Evolutionary conservation across 2,888 invertebrate species (phyloP).

Genomic region (Miltochrista miniata): DNA sequence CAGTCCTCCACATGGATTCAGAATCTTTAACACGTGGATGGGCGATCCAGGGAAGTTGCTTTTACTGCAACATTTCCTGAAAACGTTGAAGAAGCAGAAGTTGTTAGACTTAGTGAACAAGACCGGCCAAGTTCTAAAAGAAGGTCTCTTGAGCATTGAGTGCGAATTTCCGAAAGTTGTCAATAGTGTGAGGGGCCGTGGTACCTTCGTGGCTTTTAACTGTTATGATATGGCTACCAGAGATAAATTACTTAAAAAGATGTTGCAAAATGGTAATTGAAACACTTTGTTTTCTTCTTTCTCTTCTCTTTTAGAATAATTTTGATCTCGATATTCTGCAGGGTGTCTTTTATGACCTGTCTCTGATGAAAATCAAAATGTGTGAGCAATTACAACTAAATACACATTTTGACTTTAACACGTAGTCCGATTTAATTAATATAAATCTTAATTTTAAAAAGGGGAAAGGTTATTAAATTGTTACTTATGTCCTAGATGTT

Average conservation of each 20-base stretch:
- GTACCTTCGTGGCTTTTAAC: slow-evolving; percentile 94
- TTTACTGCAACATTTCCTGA: slow-evolving; percentile 91
- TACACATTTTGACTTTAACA: too few species aligned
- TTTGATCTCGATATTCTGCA: too few species aligned
- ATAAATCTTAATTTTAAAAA: too few species aligned
- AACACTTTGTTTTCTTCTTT: slow-evolving; percentile 17
- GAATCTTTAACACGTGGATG: slow-evolving; percentile 99
- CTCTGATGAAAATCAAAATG: too few species aligned
- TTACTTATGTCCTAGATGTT: too few species aligned
- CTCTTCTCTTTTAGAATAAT: too few species aligned
- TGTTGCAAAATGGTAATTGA: slow-evolving; percentile 91
- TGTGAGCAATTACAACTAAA: too few species aligned
- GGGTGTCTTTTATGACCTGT: too few species aligned
- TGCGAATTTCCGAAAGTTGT: slow-evolving; percentile 88
- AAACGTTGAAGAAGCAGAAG: slow-evolving; percentile 91
- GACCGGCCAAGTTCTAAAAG: slow-evolving; percentile 87
- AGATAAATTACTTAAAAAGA: slow-evolving; percentile 87
- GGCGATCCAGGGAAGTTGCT: slow-evolving; percentile 98
- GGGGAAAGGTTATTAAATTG: too few species aligned
- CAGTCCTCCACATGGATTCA: slow-evolving; percentile 90
- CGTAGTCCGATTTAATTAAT: too few species aligned
- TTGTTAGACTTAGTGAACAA: slow-evolving; percentile 88
- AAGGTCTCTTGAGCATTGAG: slow-evolving; percentile 86
- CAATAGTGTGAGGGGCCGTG: slow-evolving; percentile 92
- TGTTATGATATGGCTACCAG: slow-evolving; percentile 85